Evolutionary conservation across 1,140 invertebrate genomes (phyloP), one percentile per base, ranked within the genome.

Genomic region (Alviniconcha marisindica): DNA sequence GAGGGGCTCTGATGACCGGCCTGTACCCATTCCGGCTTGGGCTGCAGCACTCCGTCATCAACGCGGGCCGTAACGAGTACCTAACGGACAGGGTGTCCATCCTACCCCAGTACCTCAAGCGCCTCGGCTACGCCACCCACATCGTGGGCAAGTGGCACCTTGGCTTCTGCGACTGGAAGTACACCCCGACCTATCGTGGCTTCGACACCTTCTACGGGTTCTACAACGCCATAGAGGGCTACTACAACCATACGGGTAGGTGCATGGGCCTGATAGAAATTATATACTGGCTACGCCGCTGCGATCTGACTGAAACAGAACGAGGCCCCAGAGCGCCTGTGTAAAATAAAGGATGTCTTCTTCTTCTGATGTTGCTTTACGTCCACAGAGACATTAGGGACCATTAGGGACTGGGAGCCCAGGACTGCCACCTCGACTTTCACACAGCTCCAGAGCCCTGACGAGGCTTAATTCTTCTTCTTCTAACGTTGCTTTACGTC

Each of bases 61-160:
- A 82, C 36, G 85, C 85, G 1, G 83, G 85, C 18, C 56, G 85
- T 60, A 88, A 88, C 2, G 88, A 91, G 81, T 89, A 89, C 31
- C 86, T 92, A 4, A 88, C 87, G 2, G 78, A 89, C 10, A 89
- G 91, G 77, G 81, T 88, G 24, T 91, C 88, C n/a, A 90, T 91
- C 5, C 31, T 93, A 14, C 89, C 92, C 14, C 83, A 91, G 66
- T 90, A 88, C 63, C 63, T 91, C 56, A 87, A 87, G 44, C 83
- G 88, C 21, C 86, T 86, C 60, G 90, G 89, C 10, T 93, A 93
- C 80, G 73, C 83, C 24, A 93, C 91, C 14, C 92, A 93, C 84
- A 87, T 87, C 66, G 88, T 93, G 24, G 92, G 92, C 5, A 93
- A 93, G 86, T 93, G 93, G 92, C 92, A 93, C 85, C 78, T 93